Evolutionary conservation across 2,113 vertebrate species (phyloP).

Genomic region (Macquaria ambigua): DNA sequence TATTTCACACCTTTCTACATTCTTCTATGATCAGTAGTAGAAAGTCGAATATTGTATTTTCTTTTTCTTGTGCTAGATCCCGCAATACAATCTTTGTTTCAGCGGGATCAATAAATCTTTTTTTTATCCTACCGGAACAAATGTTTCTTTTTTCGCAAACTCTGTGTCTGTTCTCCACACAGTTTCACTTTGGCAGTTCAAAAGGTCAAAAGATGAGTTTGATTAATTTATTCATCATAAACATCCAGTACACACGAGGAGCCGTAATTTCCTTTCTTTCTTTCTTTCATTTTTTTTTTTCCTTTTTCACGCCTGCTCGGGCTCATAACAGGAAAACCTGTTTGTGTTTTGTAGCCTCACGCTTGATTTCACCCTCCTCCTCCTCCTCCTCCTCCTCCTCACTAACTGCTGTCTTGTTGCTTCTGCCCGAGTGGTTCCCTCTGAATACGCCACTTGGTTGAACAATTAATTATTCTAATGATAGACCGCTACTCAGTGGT

Average conservation of each 20-base stretch:
- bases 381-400: slow-evolving; percentile 52
- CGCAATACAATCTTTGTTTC: not conserved
- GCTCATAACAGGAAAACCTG: slow-evolving; percentile 71
- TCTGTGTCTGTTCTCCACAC: too few species aligned
- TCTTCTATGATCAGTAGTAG: not conserved
- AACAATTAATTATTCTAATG: slow-evolving; percentile 87
- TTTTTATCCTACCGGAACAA: slow-evolving; percentile 3
- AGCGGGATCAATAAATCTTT: slow-evolving; percentile 2
- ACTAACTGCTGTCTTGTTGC: slow-evolving; percentile 80
- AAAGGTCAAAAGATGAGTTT: slow-evolving; percentile 56
- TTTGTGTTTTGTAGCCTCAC: slow-evolving; percentile 75
- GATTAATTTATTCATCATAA: slow-evolving; percentile 50
- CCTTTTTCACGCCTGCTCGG: slow-evolving; percentile 62
- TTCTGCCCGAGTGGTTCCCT: slow-evolving; percentile 80
- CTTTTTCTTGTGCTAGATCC: not conserved
- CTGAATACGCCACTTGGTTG: slow-evolving; percentile 82
- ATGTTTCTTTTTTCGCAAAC: not conserved
- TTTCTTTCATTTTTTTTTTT: not conserved
- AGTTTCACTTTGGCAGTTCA: slow-evolving; percentile 30
- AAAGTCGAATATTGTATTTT: not conserved
- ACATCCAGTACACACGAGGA: slow-evolving; percentile 7
- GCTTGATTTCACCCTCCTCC: slow-evolving; percentile 71
- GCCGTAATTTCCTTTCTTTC: slow-evolving; percentile 15
- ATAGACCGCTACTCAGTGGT: slow-evolving; percentile 77
- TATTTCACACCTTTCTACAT: not conserved